Percentiles rank a stretch among this genome's conserved stretches.
These are phyloP conservation scores for Microtus richardsoni DNA, from an alignment of 2,113 vertebrate genomes.

Conservation along the genomic window DNA sequence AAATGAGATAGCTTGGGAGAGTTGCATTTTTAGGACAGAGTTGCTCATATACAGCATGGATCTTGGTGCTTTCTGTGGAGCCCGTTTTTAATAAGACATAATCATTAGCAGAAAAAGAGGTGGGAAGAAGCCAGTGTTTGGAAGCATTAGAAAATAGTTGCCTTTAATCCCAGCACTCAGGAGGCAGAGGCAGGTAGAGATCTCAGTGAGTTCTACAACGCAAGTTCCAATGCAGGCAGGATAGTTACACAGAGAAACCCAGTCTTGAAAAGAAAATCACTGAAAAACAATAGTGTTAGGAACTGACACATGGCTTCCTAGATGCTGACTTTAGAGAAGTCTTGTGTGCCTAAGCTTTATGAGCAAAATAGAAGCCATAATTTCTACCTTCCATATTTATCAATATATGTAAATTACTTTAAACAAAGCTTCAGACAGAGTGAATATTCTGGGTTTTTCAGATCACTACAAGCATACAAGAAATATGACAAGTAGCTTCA, in stretches of 20 bases:
- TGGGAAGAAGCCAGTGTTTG: background rate
- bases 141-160: background rate
- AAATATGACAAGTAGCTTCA: background rate
- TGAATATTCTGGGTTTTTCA: background rate
- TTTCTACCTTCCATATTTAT: background rate
- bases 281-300: background rate
- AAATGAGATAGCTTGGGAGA: background rate
- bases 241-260: no score
- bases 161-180: no score
- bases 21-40: background rate
- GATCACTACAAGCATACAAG: background rate
- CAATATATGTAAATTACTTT: background rate
- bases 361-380: background rate
- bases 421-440: background rate
- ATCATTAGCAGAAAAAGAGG: background rate
- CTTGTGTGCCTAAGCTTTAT: background rate
- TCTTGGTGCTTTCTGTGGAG: background rate
- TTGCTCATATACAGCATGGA: background rate
- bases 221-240: no score
- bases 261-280: background rate
- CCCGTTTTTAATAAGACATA: background rate
- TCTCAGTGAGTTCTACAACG: no score
- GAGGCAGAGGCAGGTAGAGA: no score
- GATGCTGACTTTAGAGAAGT: background rate
- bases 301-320: background rate